Percentiles rank a stretch among this genome's conserved stretches.
Conservation (phyloP, 2,113 vertebrate genomes). For the Nansenia antarctica region DNA sequence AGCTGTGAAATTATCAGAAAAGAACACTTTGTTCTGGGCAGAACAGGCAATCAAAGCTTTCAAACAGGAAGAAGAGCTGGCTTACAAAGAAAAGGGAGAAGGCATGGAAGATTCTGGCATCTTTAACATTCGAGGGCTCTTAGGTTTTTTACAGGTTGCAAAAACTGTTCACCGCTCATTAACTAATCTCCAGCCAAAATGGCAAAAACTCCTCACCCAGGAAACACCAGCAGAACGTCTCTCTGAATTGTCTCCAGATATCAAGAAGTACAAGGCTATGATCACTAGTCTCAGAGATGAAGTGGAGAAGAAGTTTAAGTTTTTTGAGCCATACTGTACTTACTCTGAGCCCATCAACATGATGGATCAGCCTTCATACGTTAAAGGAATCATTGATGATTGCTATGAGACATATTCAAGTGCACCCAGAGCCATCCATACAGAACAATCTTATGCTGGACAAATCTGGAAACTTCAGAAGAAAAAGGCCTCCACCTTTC, state of each 20-base stretch:
- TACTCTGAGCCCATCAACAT: not conserved
- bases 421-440: not conserved
- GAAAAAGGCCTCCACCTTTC: slow-evolving; percentile 2
- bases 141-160: slow-evolving; percentile 4
- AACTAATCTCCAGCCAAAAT: not conserved
- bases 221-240: not conserved
- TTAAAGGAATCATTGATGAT: not conserved
- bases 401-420: not conserved
- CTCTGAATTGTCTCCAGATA: not conserved
- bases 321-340: not conserved
- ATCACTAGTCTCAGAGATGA: not conserved
- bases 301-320: not conserved
- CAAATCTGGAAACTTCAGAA: not conserved
- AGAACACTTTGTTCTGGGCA: slow-evolving; percentile 8
- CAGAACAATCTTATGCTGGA: not conserved
- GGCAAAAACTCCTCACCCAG: not conserved
- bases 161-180: not conserved
- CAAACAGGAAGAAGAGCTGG: slow-evolving; percentile 12
- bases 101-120: not conserved
- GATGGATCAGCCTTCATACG: not conserved
- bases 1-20: not conserved
- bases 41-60: slow-evolving; percentile 17
- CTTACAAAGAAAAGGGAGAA: slow-evolving; percentile 1
- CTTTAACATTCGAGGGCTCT: not conserved
- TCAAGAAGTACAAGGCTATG: not conserved